Conservation (phyloP, 2,888 invertebrate genomes). For the Pollenia labialis region DNA sequence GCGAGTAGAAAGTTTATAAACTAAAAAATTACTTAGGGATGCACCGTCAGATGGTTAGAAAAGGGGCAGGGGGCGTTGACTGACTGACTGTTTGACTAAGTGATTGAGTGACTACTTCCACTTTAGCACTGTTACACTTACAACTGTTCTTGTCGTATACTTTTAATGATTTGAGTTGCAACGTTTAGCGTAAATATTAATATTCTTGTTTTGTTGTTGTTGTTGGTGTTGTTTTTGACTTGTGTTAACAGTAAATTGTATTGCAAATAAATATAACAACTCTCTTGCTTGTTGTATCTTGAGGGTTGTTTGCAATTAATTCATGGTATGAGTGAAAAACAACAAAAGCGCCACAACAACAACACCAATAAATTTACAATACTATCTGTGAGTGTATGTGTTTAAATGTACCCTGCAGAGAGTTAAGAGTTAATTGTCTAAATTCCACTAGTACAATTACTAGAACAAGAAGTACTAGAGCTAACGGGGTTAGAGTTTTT, state of each 20-base stretch:
- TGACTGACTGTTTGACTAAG: not conserved
- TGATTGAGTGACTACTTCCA: not conserved
- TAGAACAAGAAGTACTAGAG: too few species aligned
- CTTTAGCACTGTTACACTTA: not conserved
- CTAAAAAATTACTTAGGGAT: not conserved
- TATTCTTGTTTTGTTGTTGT: constrained; percentile 10
- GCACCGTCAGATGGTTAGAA: not conserved
- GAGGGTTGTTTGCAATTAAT: constrained; percentile 61
- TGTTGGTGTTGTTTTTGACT: not conserved
- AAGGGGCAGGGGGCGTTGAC: not conserved
- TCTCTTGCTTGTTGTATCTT: constrained; percentile 42
- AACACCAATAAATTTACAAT: not conserved
- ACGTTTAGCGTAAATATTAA: constrained; percentile 26
- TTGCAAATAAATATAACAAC: constrained; percentile 9
- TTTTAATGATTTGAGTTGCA: constrained; percentile 40
- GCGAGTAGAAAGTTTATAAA: constrained; percentile 11
- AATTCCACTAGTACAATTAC: too few species aligned
- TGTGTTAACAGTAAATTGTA: constrained; percentile 2
- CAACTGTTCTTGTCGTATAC: constrained; percentile 32
- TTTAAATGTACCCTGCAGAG: not conserved
- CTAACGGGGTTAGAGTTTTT: too few species aligned
- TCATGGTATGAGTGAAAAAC: constrained; percentile 34
- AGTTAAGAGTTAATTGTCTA: too few species aligned
- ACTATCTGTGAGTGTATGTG: not conserved
- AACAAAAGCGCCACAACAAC: not conserved